phyloP scores from a whole-genome alignment of 1,140 invertebrate genomes.

The Drosophila virilis region DNA sequence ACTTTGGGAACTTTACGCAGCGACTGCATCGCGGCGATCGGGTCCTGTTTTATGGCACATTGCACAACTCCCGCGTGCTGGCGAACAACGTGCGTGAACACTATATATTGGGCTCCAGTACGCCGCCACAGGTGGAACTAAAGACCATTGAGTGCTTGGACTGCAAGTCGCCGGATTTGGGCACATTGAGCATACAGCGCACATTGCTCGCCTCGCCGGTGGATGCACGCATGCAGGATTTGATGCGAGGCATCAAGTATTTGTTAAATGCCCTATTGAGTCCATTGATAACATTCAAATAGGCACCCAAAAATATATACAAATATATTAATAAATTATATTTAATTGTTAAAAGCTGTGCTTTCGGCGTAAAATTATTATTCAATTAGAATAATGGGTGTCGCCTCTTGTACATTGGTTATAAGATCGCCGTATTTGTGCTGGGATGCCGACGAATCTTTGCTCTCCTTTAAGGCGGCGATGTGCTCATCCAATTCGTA shows the following conservation, averaged over 20 bases:
- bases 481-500: slow-evolving; percentile 3
- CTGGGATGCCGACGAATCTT: not conserved
- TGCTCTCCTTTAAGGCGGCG: not conserved
- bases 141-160: slow-evolving; percentile 88
- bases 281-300: slow-evolving; percentile 91
- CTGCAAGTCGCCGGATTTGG: slow-evolving; percentile 86
- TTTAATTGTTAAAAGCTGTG: slow-evolving; percentile 28
- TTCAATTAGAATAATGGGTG: not conserved
- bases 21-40: slow-evolving; percentile 88
- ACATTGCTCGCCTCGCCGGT: slow-evolving; percentile 77
- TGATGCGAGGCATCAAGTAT: slow-evolving; percentile 88
- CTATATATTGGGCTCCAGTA: slow-evolving; percentile 85
- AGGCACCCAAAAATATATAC: slow-evolving; percentile 15
- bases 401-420: not conserved
- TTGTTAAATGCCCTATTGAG: slow-evolving; percentile 91
- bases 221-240: slow-evolving; percentile 86
- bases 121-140: slow-evolving; percentile 86
- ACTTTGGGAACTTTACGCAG: slow-evolving; percentile 90
- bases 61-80: slow-evolving; percentile 83
- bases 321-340: slow-evolving; percentile 14
- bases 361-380: not conserved
- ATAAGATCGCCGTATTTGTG: not conserved
- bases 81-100: slow-evolving; percentile 36
- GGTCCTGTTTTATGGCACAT: slow-evolving; percentile 88
- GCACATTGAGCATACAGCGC: slow-evolving; percentile 84